phyloP scores from a whole-genome alignment of 2,797 vertebrate species.

The Bufotes viridis region DNA sequence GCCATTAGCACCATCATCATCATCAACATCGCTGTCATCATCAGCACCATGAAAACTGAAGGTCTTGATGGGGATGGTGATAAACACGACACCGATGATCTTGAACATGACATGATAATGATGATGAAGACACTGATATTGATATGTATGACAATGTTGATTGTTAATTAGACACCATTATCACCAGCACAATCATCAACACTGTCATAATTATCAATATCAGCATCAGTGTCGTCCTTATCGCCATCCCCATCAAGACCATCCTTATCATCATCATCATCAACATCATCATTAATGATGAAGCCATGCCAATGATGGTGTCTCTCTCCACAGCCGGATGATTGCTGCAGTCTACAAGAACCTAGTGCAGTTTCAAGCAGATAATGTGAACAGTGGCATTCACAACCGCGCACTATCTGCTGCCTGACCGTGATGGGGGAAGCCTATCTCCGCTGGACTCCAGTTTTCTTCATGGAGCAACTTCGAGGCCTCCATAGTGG shows the following conservation, averaged over 20 bases:
- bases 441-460: neutral
- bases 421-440: neutral
- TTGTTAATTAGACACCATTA: no score
- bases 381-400: neutral
- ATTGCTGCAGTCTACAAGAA: neutral
- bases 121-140: no score
- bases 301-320: no score
- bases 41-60: no score
- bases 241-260: neutral
- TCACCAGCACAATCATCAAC: neutral
- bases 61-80: no score
- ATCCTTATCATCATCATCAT: neutral
- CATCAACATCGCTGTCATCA: no score
- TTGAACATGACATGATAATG: no score
- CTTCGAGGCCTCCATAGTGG: neutral
- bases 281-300: no score
- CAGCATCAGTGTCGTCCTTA: neutral
- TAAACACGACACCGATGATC: no score
- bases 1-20: no score
- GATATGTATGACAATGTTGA: no score
- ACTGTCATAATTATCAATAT: neutral
- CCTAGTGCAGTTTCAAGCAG: neutral
- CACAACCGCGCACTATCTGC: neutral
- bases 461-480: neutral
- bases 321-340: neutral